Evolutionary conservation across 2,113 vertebrate species (phyloP), one percentile per base, ranked within the genome.

Genomic region (Trematocara nigrifrons): DNA sequence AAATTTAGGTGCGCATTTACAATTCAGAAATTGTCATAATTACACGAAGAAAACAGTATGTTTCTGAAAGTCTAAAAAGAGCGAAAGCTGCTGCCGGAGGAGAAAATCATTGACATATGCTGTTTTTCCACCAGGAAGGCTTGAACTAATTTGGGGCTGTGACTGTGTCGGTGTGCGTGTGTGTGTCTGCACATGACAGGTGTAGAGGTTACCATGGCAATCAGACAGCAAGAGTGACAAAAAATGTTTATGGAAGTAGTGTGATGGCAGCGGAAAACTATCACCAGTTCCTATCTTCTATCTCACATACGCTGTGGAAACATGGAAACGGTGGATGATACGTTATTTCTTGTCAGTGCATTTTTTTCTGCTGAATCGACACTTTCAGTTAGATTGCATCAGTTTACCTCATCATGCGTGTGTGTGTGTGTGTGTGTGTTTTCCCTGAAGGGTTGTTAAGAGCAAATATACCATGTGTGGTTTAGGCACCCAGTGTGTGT

Each of bases 171-270:
- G 40, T 71, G 40, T 71, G 49, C 5, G 49, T 10, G 66, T 12
- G 22, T 33, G 20, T 4, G 59, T 47, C 18, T 83, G 81, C 64
- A 84, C 6, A 10, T 59, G 89, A 49, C 85, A 90, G 82, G 87
- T 88, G 79, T 53, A 29, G 20, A 54, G 26, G 80, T 87, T 83
- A 89, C 81, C 66, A 82, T 89, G 52, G 89, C 26, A 29, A 88
- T 64, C 38, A 49, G 49, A 77, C 7, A 31, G 61, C 47, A 33
- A 35, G 77, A 71, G 59, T 5, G 45, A 5, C 1, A 4, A 54
- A 45, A 71, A 51, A 79, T 35, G 56, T 47, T 88, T 90, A 79
- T 64, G 78, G 87, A 86, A 54, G 78, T 6, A 77, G 47, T 31
- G 26, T 57, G 45, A 76, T 40, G 74, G 84, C 42, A 12, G 45